Base-by-base conservation (phyloP, 2,888 invertebrate genomes). In the Patella depressa region DNA sequence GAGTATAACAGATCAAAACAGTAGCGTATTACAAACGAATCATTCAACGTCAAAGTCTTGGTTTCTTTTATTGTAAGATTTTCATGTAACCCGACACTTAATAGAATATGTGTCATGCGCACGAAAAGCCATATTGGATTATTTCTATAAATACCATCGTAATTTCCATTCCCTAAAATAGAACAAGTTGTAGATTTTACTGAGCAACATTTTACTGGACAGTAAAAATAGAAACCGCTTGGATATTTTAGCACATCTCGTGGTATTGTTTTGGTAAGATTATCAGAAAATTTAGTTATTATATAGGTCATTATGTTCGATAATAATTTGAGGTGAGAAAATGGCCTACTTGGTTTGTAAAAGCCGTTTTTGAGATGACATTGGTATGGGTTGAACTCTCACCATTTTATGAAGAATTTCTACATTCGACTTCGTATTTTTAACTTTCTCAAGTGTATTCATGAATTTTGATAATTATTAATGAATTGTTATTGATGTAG, bases 151-250 rank as follows among this genome's bases (percentile, higher is more conserved):
- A 86, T 86, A 85, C 84, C 83, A 80, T 76, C 76, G 85, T 85
- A 83, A 84, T 88, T 88, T 87, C 87, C 88, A 83, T 84, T 83
- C 82, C 85, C 82, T 80, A 87, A 88, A 88, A 88, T 88, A 87
- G 88, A 84, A 83, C 85, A 83, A 83, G 82, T 84, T 83, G 84
- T 77, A 84, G 83, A 83, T 82, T 85, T 84, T 82, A 83, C 77
- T 80, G 82, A 83, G 82, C 84, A 80, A 84, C 84, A 88, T 86
- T 85, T 86, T 85, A 89, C 88, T 89, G 89, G 89, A 86, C 85
- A 88, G 88, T 89, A 89, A 88, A 89, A 89, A 89, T 89, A 89
- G 89, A 86, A 85, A 85, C 86, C 79, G 82, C 80, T 82, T 82
- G 81, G 85, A 85, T 87, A 87, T 86, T 86, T 86, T 84, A 84